These are phyloP conservation scores for Pelecanus crispus DNA, from an alignment of 2,113 vertebrate genomes.

Conservation along the genomic window DNA sequence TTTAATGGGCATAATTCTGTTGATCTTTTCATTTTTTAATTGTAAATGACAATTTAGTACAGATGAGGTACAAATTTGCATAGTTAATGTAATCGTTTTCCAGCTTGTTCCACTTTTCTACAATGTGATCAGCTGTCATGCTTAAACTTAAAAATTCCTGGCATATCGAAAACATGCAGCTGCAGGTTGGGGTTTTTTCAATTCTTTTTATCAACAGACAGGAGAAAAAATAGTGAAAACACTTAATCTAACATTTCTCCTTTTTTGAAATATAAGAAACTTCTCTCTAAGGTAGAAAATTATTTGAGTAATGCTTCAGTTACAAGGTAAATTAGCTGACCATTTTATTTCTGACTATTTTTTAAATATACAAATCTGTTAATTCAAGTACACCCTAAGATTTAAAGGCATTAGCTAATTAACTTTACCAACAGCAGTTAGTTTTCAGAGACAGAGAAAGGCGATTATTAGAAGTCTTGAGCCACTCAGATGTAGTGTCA, in stretches of 20 bases:
- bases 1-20: conserved; percentile 40
- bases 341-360: neutral
- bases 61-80: conserved; percentile 66
- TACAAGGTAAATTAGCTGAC: neutral
- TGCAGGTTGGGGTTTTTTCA: conserved; percentile 76
- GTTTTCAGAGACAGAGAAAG: neutral
- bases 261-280: neutral
- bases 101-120: conserved; percentile 71
- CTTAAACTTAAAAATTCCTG: conserved; percentile 83
- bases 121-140: conserved; percentile 78
- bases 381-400: neutral
- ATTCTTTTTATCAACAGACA: conserved; percentile 78
- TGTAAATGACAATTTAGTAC: conserved; percentile 55
- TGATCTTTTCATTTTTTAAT: conserved; percentile 19
- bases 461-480: neutral
- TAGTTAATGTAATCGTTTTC: conserved; percentile 75
- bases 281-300: neutral
- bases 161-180: conserved; percentile 78
- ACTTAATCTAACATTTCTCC: neutral
- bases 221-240: neutral
- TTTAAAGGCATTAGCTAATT: neutral
- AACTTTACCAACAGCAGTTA: neutral
- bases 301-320: neutral
- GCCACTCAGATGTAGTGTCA: neutral
- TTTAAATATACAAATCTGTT: neutral